Evolutionary conservation across 2,888 invertebrate genomes (phyloP), one percentile per base, ranked within the genome.

Genomic region (Sarcophaga carnaria): DNA sequence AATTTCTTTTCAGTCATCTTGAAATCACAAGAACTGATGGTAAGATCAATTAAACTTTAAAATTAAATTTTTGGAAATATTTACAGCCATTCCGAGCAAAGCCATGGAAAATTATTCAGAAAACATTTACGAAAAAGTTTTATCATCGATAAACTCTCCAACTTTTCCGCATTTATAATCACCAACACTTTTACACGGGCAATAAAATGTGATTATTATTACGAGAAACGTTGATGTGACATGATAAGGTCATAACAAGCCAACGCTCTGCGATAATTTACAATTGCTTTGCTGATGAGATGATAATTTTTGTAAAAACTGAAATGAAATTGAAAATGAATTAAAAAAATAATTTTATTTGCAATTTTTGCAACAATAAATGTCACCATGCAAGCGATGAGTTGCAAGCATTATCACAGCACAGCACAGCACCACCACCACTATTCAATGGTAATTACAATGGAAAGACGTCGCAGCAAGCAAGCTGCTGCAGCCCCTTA

Each of bases 341-440:
- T 20, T 20, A 67, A 59, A 76, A 59, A 37, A 75, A 79, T 74
- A 69, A 22, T 63, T 14, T 80, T 80, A 70, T 70, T 75, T 80
- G 59, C 47, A 25, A 75, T 74, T 60, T 76, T 64, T 80, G 64
- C 69, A 75, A 66, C 69, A 80, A 84, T 80, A 76, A 84, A 76
- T 66, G 74, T 83, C 72, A 79, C 69, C 49, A 47, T 84, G 47
- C 37, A 70, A 69, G 63, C 62, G 12, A 22, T 22, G 22, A 22
- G 22, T 22, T 22, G 22, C 22, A 22, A 22, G 22, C 22, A 22
- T 22, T 20, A 20, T 0, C 20, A 20, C 20, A 20, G 1, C 22
- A 22, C 47, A 75, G 14, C 54, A 47, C 4, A 54, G 11, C n/a
- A 45, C 66, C 8, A 47, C 54, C 20, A 45, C 27, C 37, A 59